Conservation (phyloP, 2,888 invertebrate species). For the Chaitophorus viminalis region DNA sequence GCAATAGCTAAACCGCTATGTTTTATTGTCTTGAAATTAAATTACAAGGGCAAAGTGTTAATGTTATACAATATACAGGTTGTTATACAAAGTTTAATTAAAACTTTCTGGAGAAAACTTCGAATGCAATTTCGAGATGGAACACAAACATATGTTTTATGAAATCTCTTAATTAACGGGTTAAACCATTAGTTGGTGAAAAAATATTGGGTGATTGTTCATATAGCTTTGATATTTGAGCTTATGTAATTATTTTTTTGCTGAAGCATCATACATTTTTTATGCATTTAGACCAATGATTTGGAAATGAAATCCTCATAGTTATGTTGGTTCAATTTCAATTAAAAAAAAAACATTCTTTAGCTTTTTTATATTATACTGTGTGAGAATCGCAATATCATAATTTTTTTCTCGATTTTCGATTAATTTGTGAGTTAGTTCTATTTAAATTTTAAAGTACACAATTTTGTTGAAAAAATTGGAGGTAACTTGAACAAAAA, state of each 20-base stretch:
- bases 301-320: no score
- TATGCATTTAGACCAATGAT: no score
- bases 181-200: conserved; percentile 1
- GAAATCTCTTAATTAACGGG: conserved; percentile 42
- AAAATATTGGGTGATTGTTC: background rate
- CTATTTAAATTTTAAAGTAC: no score
- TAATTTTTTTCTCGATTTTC: no score
- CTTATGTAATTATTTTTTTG: background rate
- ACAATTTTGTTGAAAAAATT: no score
- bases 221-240: background rate
- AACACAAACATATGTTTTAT: conserved; percentile 43
- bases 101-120: conserved; percentile 45
- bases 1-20: conserved; percentile 40
- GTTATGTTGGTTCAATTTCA: no score
- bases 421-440: no score
- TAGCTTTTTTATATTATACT: no score
- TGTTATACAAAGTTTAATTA: conserved; percentile 52
- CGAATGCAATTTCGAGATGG: conserved; percentile 33
- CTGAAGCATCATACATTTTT: no score
- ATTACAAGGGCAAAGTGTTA: conserved; percentile 42
- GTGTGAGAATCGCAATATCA: no score
- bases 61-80: conserved; percentile 48
- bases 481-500: no score
- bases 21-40: conserved; percentile 52
- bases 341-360: no score